Conservation (phyloP, 2,113 vertebrate species). For the rabbit (Oryctolagus cuniculus) region DNA sequence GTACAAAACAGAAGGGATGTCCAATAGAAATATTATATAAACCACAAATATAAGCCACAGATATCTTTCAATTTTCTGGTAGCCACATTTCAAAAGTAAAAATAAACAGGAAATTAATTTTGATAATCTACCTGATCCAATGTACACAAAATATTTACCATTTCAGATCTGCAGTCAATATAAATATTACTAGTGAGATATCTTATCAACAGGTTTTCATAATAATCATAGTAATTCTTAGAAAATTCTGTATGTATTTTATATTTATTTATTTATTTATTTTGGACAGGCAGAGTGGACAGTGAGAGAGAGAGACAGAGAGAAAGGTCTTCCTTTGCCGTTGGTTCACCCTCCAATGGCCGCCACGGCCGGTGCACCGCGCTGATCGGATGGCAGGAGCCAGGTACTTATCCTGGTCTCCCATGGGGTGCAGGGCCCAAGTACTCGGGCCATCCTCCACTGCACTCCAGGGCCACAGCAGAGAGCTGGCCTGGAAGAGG, state of each 20-base stretch:
- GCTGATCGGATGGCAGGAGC: too few relatives aligned
- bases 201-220: background rate
- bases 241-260: background rate
- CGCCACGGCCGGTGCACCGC: too few relatives aligned
- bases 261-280: background rate
- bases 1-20: background rate
- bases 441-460: too few relatives aligned
- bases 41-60: background rate
- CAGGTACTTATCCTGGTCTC: too few relatives aligned
- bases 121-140: background rate
- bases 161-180: background rate
- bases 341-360: too few relatives aligned
- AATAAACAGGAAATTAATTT: background rate
- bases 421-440: too few relatives aligned
- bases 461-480: too few relatives aligned
- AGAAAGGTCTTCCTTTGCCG: too few relatives aligned
- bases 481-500: too few relatives aligned
- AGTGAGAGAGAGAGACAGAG: too few relatives aligned
- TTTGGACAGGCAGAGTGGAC: too few relatives aligned
- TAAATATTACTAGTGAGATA: constrained; percentile 15
- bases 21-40: background rate
- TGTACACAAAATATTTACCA: background rate
- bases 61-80: background rate
- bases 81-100: constrained; percentile 19
- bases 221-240: background rate